A percentile compares a stretch with the other conserved stretches of the same genome.
Conservation (phyloP, 2,797 vertebrate genomes). For the Sebastiscus albofasciatus region DNA sequence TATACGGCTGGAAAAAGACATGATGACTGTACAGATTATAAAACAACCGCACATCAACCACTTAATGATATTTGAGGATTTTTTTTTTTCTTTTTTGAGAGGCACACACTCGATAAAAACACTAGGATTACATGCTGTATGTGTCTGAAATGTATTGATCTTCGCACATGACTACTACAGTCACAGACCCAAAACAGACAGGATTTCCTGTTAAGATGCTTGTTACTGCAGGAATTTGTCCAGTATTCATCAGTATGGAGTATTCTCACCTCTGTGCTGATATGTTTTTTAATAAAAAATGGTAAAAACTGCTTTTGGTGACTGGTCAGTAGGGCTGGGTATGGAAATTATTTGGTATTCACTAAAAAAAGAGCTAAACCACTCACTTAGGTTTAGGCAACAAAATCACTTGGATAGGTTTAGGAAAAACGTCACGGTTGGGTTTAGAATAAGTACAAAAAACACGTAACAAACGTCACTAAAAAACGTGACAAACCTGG, state of each 20-base stretch:
- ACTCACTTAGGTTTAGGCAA: too few relatives aligned
- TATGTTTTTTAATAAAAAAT: too few relatives aligned
- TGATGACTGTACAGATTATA: neutral
- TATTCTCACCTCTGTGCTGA: too few relatives aligned
- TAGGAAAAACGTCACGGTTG: too few relatives aligned
- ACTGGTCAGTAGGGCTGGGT: too few relatives aligned
- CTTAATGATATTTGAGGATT: constrained; percentile 19
- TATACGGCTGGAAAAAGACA: neutral
- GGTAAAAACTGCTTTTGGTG: too few relatives aligned
- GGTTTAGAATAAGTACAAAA: too few relatives aligned
- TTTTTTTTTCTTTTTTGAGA: neutral
- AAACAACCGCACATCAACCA: neutral
- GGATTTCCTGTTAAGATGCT: neutral
- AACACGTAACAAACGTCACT: too few relatives aligned
- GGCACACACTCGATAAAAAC: neutral
- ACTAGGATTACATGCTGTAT: neutral
- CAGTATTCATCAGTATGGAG: neutral
- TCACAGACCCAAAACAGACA: neutral
- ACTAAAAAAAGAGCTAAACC: too few relatives aligned
- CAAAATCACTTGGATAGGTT: too few relatives aligned
- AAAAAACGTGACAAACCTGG: too few relatives aligned
- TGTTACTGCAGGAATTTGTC: neutral
- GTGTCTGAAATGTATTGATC: neutral
- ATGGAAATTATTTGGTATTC: too few relatives aligned
- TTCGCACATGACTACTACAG: neutral